A percentile compares a stretch with the other conserved stretches of the same genome.
Evolutionary conservation across 2,888 invertebrate genomes (phyloP).

Genomic region (Serripes groenlandicus): DNA sequence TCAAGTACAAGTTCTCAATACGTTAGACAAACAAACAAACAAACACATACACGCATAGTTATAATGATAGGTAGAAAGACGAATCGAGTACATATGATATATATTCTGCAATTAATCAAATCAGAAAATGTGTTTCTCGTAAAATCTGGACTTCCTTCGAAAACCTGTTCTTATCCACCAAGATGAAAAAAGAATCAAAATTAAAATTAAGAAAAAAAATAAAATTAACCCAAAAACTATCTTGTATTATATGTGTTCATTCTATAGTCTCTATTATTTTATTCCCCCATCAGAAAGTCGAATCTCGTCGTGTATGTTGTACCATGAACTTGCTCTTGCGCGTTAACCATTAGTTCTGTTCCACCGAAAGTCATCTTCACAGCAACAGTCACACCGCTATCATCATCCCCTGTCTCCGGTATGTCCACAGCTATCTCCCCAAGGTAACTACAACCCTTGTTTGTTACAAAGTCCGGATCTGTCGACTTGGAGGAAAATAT

Average conservation of each 20-base stretch:
- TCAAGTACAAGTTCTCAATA: no score
- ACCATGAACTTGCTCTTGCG: slow-evolving; percentile 28
- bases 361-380: slow-evolving; percentile 58
- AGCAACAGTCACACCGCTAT: slow-evolving; percentile 14
- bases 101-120: not conserved
- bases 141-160: not conserved
- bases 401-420: slow-evolving; percentile 34
- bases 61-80: no score
- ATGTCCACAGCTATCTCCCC: slow-evolving; percentile 53
- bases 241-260: no score
- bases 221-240: no score
- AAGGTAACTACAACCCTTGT: slow-evolving; percentile 36
- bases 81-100: not conserved
- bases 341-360: slow-evolving; percentile 54
- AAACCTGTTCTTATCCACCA: not conserved
- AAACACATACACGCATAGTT: no score
- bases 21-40: no score
- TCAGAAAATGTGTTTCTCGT: not conserved
- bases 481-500: slow-evolving; percentile 52
- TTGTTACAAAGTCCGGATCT: slow-evolving; percentile 52
- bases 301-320: slow-evolving; percentile 44
- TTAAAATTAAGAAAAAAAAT: not conserved
- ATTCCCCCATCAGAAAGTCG: slow-evolving; percentile 37
- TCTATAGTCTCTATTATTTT: no score
- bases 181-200: not conserved